phyloP scores from a whole-genome alignment of 2,888 invertebrate species.

The Dinocampus coccinellae region DNA sequence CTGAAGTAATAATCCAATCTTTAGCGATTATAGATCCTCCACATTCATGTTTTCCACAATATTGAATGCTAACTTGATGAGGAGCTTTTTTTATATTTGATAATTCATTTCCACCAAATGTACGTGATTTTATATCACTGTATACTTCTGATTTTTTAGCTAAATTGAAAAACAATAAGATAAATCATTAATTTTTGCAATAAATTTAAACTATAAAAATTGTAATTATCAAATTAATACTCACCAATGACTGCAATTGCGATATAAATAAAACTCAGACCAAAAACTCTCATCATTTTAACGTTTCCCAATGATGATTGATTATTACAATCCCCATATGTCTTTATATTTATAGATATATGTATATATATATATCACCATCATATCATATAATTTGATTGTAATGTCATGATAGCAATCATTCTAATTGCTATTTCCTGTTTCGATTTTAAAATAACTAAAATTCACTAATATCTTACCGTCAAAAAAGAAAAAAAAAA shows the following conservation, averaged over 20 bases:
- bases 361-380: neutral
- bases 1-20: conserved; percentile 71
- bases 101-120: neutral
- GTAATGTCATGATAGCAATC: neutral
- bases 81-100: conserved; percentile 44
- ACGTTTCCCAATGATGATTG: neutral
- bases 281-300: neutral
- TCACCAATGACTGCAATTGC: neutral
- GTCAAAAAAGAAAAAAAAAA: no score
- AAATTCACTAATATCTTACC: no score
- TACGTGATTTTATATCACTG: neutral
- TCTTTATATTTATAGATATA: no score
- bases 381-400: neutral
- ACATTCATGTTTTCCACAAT: conserved; percentile 69
- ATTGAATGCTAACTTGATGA: conserved; percentile 48
- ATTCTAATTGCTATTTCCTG: no score
- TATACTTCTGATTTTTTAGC: neutral
- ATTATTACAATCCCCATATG: neutral
- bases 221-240: neutral
- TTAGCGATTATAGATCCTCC: conserved; percentile 72
- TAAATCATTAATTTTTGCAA: no score
- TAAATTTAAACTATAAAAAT: no score
- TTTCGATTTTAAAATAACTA: no score
- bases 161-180: no score
- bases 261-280: neutral